phyloP scores from a whole-genome alignment of 2,888 invertebrate genomes.

The Eilema depressum region DNA sequence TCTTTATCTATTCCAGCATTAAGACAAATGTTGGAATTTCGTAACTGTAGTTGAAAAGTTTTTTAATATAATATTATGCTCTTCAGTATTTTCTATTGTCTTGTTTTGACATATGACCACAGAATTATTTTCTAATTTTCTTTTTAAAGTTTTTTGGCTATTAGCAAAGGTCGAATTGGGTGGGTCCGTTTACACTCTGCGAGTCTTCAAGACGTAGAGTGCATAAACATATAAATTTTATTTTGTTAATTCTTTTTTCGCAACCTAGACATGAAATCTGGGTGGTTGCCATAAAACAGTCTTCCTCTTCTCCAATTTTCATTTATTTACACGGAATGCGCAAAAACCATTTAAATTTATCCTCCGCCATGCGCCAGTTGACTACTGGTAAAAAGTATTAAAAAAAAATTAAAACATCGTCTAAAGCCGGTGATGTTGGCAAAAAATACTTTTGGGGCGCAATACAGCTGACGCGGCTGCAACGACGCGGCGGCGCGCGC shows the following conservation, averaged over 20 bases:
- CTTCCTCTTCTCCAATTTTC: background rate
- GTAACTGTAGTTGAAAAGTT: no score
- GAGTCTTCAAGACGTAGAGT: no score
- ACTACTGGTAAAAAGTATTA: slow-evolving; percentile 12
- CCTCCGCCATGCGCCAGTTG: slow-evolving; percentile 21
- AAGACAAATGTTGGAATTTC: no score
- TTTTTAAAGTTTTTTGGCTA: background rate
- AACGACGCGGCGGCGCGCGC: slow-evolving; percentile 65
- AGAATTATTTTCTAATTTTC: background rate
- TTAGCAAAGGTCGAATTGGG: background rate
- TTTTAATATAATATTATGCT: no score
- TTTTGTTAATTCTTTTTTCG: background rate
- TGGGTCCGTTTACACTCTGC: background rate
- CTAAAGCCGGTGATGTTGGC: slow-evolving; percentile 57
- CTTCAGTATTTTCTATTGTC: background rate
- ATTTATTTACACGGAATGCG: background rate
- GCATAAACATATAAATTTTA: background rate
- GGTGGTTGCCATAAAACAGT: background rate
- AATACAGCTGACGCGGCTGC: slow-evolving; percentile 77
- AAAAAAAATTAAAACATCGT: slow-evolving; percentile 60
- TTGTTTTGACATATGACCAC: background rate
- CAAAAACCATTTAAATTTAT: slow-evolving; percentile 11
- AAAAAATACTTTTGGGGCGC: slow-evolving; percentile 72
- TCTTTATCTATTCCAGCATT: no score
- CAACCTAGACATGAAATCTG: background rate